Base-by-base conservation (phyloP, 2,113 vertebrate genomes). In the Hippopotamus amphibius region DNA sequence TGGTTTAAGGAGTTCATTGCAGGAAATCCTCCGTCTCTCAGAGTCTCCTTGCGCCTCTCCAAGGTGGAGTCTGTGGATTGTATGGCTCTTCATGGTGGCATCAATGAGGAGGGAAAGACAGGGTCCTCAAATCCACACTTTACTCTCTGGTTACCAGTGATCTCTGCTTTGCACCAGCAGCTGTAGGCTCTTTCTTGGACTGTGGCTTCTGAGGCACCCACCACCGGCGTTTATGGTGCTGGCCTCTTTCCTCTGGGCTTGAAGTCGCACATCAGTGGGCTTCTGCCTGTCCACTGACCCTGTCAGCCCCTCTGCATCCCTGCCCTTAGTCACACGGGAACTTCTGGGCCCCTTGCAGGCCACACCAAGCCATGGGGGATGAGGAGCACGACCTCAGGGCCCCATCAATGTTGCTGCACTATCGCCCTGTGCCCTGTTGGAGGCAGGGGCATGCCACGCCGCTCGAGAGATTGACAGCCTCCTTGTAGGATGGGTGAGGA, bases 371-470 rank as follows among this genome's bases (percentile, higher is more conserved):
- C 41, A 3, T 16, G 19, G 16, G 66, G n/a, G 15, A 41, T 43
- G 22, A 92, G 17, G 24, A 68, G 16, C 13, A 13, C 5, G 11
- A 14, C 4, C 6, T 89, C n/a, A 22, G 41, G 57, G 15, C 16
- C 43, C 24, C 48, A 46, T 53, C 22, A 8, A 3, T 24, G 24
- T 26, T 24, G 15, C 30, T 15, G 46, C 2, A 15, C 22, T 61
- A 24, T 43, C 30, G 21, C 33, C 9, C 1, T 19, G 46, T 87
- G 53, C 26, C 30, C n/a, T 5, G 0, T 11, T n/a, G 50, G 59
- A 59, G 21, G 37, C 2, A 10, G 28, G 3, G 11, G 53, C 7
- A 0, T 41, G 7, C 33, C 26, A 13, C 37, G 10, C 7, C 55
- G 19, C 13, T n/a, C 33, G 43, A 68, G 59, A 69, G 19, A 66